These are phyloP conservation scores for Dryadula phaetusa DNA, from an alignment of 2,888 invertebrate species.

Conservation along the genomic window DNA sequence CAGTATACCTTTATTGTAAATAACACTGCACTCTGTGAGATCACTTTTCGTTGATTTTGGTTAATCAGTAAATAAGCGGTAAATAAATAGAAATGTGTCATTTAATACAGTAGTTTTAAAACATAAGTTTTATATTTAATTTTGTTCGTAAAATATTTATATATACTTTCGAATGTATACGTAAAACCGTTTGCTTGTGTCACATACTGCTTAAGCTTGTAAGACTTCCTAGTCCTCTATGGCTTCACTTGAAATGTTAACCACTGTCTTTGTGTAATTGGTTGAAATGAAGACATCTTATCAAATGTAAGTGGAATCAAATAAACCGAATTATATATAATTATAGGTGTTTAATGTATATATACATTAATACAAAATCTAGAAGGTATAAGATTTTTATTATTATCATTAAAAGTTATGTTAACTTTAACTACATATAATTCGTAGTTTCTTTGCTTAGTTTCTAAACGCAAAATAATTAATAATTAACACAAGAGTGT, in stretches of 20 bases:
- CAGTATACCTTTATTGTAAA: constrained; percentile 15
- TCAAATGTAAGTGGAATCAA: constrained; percentile 4
- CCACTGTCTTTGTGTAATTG: constrained; percentile 20
- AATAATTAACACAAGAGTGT: too few relatives aligned
- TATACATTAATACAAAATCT: too few relatives aligned
- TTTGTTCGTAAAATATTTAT: neutral
- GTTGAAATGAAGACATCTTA: constrained; percentile 11
- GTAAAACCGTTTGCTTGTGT: constrained; percentile 15
- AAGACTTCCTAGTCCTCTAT: constrained; percentile 12
- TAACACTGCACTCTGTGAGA: neutral
- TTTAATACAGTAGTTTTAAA: neutral
- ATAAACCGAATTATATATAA: neutral
- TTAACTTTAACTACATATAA: too few relatives aligned
- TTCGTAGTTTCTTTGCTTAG: too few relatives aligned
- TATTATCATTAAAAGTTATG: too few relatives aligned
- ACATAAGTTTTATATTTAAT: neutral
- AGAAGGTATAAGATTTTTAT: too few relatives aligned
- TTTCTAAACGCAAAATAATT: too few relatives aligned
- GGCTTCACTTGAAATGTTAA: constrained; percentile 20
- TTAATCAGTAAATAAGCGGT: neutral
- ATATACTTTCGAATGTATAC: neutral
- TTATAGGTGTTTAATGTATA: too few relatives aligned
- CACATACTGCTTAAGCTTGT: constrained; percentile 10
- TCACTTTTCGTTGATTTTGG: neutral
- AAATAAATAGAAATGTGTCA: neutral